These are phyloP conservation scores for Archilochus colubris DNA, from an alignment of 2,113 vertebrate genomes.

Conservation along the genomic window DNA sequence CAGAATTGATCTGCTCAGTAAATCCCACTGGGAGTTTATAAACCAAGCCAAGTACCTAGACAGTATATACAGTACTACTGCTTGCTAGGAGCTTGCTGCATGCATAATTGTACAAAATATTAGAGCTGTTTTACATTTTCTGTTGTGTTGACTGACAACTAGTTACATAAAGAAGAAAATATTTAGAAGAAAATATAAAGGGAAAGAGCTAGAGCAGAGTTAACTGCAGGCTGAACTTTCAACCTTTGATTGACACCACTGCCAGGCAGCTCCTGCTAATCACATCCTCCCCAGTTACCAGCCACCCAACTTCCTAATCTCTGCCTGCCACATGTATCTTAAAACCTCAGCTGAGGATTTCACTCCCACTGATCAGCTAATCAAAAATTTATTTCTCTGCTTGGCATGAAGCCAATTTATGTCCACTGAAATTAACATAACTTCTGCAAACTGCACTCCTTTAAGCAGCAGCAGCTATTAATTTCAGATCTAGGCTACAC, in stretches of 20 bases:
- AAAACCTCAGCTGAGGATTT: background rate
- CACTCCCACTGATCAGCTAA: background rate
- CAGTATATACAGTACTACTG: background rate
- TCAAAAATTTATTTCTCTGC: background rate
- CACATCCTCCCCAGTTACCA: background rate
- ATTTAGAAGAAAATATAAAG: background rate
- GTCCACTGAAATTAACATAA: background rate
- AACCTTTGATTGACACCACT: background rate
- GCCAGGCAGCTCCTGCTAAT: background rate
- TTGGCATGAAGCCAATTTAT: background rate
- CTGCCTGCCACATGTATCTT: background rate
- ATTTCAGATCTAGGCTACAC: background rate
- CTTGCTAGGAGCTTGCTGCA: slow-evolving; percentile 18
- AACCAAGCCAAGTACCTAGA: background rate
- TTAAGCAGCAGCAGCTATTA: background rate
- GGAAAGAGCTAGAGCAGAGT: background rate
- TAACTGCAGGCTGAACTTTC: background rate
- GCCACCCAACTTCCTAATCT: background rate
- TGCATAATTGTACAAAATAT: background rate
- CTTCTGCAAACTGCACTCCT: background rate
- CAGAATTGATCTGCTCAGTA: background rate
- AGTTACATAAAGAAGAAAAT: background rate
- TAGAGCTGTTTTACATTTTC: background rate
- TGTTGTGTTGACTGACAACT: background rate
- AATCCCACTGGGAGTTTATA: background rate